A percentile compares a stretch with the other conserved stretches of the same genome.
Conservation (phyloP, 2,797 vertebrate genomes). For the Argentina silus region DNA sequence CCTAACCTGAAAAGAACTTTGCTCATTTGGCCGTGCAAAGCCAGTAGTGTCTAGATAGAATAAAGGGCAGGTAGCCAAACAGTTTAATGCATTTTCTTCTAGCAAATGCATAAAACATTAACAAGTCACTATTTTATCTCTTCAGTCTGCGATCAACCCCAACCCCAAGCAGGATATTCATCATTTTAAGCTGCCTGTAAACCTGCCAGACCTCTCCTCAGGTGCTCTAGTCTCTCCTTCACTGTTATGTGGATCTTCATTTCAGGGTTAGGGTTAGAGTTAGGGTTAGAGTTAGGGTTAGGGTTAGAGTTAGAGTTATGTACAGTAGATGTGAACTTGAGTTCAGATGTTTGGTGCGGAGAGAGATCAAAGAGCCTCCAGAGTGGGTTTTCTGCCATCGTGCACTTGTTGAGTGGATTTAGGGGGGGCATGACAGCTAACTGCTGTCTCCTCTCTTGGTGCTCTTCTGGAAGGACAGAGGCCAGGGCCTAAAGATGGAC, state of each 20-base stretch:
- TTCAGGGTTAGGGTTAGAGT: too few species aligned
- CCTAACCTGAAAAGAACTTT: background rate
- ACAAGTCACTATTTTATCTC: too few species aligned
- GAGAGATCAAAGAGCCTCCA: conserved; percentile 39
- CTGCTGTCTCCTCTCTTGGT: conserved; percentile 40
- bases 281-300: too few species aligned
- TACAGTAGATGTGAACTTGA: conserved; percentile 29
- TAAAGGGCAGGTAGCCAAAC: too few species aligned
- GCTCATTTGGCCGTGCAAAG: too few species aligned
- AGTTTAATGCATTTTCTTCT: too few species aligned
- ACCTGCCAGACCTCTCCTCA: background rate
- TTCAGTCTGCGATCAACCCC: background rate
- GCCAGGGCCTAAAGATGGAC: conserved; percentile 45
- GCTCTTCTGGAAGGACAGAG: conserved; percentile 16
- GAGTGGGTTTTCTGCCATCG: conserved; percentile 30
- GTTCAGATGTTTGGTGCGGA: conserved; percentile 25
- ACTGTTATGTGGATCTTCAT: background rate
- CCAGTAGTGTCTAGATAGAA: too few species aligned
- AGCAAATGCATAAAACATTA: too few species aligned
- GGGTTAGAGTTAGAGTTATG: conserved; percentile 9
- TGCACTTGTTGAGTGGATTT: conserved; percentile 49
- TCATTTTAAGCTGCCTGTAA: background rate
- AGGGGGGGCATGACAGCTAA: conserved; percentile 43
- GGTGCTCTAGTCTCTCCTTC: background rate
- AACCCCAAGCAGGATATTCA: background rate